phyloP scores from a whole-genome alignment of 1,140 invertebrate species.

The Melitaea cinxia region DNA sequence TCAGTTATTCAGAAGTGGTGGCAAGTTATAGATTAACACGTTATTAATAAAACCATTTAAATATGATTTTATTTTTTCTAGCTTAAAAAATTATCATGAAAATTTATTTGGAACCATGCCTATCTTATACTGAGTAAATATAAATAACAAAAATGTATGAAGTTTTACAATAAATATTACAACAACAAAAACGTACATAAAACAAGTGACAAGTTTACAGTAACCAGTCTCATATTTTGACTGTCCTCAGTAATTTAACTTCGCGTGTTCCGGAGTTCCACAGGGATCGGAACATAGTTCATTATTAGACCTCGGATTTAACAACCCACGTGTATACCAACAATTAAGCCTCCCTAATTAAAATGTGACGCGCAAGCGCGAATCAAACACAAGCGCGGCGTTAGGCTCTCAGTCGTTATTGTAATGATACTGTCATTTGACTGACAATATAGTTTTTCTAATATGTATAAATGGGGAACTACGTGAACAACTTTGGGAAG shows the following conservation, averaged over 20 bases:
- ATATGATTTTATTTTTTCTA: too few relatives aligned
- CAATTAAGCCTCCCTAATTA: neutral
- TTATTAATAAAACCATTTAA: too few relatives aligned
- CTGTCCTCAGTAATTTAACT: slow-evolving; percentile 44
- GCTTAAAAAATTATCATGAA: too few relatives aligned
- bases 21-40: too few relatives aligned
- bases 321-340: neutral
- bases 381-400: neutral
- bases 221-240: slow-evolving; percentile 44
- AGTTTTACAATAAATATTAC: neutral
- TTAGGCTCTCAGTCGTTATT: neutral
- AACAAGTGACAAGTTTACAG: slow-evolving; percentile 45
- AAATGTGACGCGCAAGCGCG: neutral
- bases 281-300: slow-evolving; percentile 43
- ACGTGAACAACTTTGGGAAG: too few relatives aligned
- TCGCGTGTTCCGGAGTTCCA: slow-evolving; percentile 21
- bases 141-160: too few relatives aligned
- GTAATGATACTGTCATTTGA: too few relatives aligned
- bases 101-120: too few relatives aligned
- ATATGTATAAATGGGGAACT: too few relatives aligned
- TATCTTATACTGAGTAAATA: too few relatives aligned
- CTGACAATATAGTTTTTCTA: too few relatives aligned
- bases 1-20: too few relatives aligned
- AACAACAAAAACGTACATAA: slow-evolving; percentile 17
- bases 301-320: slow-evolving; percentile 43